phyloP scores from a whole-genome alignment of 2,113 vertebrate genomes.

The Rhabdornis inornatus region DNA sequence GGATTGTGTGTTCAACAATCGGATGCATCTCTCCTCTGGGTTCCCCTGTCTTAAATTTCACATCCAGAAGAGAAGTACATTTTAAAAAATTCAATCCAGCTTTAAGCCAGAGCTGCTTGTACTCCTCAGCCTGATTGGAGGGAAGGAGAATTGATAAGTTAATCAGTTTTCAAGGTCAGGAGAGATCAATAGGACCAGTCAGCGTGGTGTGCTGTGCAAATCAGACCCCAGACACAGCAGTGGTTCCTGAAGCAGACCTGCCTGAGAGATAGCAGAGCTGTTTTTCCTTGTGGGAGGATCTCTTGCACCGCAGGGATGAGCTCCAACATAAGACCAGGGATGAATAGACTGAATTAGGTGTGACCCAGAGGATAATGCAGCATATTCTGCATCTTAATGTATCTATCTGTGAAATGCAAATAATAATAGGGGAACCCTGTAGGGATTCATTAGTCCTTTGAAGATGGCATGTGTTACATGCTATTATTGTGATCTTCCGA shows the following conservation, averaged over 20 bases:
- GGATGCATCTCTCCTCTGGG: background rate
- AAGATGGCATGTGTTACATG: constrained; percentile 36
- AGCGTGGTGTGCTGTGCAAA: background rate
- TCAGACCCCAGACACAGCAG: background rate
- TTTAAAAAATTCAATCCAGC: background rate
- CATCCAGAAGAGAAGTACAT: background rate
- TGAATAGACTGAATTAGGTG: constrained; percentile 45
- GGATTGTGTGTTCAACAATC: background rate
- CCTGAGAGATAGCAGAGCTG: background rate
- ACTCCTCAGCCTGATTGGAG: background rate
- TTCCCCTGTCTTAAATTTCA: background rate
- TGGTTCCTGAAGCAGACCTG: background rate
- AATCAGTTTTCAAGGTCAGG: background rate
- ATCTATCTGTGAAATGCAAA: constrained; percentile 33
- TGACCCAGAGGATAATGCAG: constrained; percentile 48
- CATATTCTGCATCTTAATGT: constrained; percentile 24
- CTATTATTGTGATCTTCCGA: constrained; percentile 36
- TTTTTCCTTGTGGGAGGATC: constrained; percentile 16
- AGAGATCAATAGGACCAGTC: background rate
- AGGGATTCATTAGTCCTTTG: constrained; percentile 60
- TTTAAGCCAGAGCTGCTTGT: background rate
- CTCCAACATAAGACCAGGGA: background rate
- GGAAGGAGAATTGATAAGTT: background rate
- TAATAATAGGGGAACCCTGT: constrained; percentile 48
- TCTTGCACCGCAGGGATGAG: background rate